Base-by-base conservation (phyloP, 2,888 invertebrate species). In the Meiosimyza decipiens region DNA sequence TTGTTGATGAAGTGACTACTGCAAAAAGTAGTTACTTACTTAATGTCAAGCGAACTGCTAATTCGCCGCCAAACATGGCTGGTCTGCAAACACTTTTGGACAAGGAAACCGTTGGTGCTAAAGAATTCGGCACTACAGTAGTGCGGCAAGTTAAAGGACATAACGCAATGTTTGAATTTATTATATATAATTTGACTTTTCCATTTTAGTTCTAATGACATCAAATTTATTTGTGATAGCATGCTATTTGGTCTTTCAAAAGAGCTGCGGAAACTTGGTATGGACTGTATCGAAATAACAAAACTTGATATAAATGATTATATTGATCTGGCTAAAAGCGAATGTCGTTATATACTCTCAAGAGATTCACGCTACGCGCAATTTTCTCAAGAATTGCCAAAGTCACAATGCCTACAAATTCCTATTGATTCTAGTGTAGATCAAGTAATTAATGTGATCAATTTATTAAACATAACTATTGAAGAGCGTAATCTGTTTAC, bases 231-330 rank as follows among this genome's bases (percentile, higher is more conserved):
- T 52, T 78, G 78, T 63, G 79, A 79, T 63, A 71, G 67, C 16
- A 78, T 78, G 77, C 59, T 78, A 7, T 69, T 74, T 50, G 77
- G 78, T 0, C 65, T 79, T 2, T 76, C 77, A 1, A 78, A 75
- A 55, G 78, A 79, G 70, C 51, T 79, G 33, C 78, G 79, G 16
- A 79, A 79, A 75, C 73, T 79, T 11, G 79, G 79, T 4, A 71
- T 79, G 7, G 78, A 79, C 68, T 78, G 77, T 60, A 16, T 77
- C 47, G 77, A 77, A 49, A 75, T 79, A 28, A 47, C 60, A 13
- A 77, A 72, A 9, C 15, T 63, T 7, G 74, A 75, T 64, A 62
- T 78, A 54, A 66, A 75, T 51, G 52, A 63, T 12, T 78, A 77
- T 16, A 75, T 78, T 6, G 75, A 78, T 16, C 18, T 78, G 70